Base-by-base conservation (phyloP, 2,888 invertebrate species). In the Apotomis capreana region DNA sequence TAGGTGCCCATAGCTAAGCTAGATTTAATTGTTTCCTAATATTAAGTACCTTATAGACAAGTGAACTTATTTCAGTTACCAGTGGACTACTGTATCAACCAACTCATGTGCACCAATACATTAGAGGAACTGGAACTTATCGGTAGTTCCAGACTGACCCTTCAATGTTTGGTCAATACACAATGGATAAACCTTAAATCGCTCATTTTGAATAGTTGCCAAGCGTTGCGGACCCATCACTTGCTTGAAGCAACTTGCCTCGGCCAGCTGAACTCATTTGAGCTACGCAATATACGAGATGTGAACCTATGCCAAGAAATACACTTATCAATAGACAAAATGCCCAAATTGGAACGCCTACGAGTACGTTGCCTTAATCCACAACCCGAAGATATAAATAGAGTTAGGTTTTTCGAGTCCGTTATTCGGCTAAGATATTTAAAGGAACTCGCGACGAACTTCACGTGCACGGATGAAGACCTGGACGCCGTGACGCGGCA, bases 261-360 rank as follows among this genome's bases (percentile, higher is more conserved):
- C 37, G n/a, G 3, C 3, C 3, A 6, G 5, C 5, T 58, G 3
- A 40, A 4, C 12, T 37, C 12, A 5, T 58, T 1, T 26, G 0
- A 5, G 1, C 5, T n/a, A 6, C 37, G 8, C 3, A 4, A 37
- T 5, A 0, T 1, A 37, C 37, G 6, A n/a, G 26, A 26, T 26
- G 2, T 26, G 26, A 26, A 26, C 26, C 26, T n/a, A n/a, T n/a
- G 0, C n/a, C 12, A 40, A 12, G 58, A 36, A n/a, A n/a, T 40
- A 6, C 37, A 58, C n/a, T 5, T 4, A 3, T 5, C 37, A 5
- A 5, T 58, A 37, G 37, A 58, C 26, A 58, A 40, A 37, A 58
- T 58, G 58, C 58, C 37, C 37, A 40, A 58, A 40, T 58, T 58
- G 10, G 58, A 58, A 58, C n/a, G n/a, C 6, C n/a, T 58, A 26